phyloP scores from a whole-genome alignment of 2,888 invertebrate species.

The Epicampocera succincta region DNA sequence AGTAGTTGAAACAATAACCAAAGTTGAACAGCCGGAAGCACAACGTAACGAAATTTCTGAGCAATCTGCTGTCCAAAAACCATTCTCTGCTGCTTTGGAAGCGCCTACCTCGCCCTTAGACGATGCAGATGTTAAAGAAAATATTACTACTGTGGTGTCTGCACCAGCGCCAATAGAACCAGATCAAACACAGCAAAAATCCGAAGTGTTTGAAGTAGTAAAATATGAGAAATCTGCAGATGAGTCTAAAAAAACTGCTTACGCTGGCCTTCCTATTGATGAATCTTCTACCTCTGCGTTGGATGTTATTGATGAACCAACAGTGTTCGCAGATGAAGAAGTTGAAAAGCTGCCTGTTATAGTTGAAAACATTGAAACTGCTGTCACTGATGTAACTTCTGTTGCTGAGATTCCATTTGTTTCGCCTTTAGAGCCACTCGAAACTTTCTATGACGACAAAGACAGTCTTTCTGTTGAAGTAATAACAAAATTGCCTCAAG shows the following conservation, averaged over 20 bases:
- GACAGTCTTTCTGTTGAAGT: too few species aligned
- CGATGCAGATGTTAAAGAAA: not conserved
- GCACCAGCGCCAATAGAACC: not conserved
- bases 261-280: slow-evolving; percentile 77
- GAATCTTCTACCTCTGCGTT: slow-evolving; percentile 78
- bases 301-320: slow-evolving; percentile 78
- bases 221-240: not conserved
- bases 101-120: not conserved
- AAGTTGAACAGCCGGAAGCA: slow-evolving; percentile 34
- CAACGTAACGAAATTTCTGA: not conserved
- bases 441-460: too few species aligned
- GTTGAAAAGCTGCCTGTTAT: not conserved
- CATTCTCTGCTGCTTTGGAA: slow-evolving; percentile 20
- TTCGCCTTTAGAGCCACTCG: slow-evolving; percentile 1
- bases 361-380: not conserved
- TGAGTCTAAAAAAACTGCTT: slow-evolving; percentile 60
- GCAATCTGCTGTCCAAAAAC: slow-evolving; percentile 63
- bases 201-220: not conserved
- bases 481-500: slow-evolving; percentile 62
- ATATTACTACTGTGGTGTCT: not conserved
- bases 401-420: not conserved
- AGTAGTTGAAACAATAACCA: slow-evolving; percentile 72
- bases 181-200: not conserved
- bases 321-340: slow-evolving; percentile 77
- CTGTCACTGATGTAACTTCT: too few species aligned